Evolutionary conservation across 1,140 invertebrate species (phyloP), one percentile per base, ranked within the genome.

Genomic region (Sminthurides bifidus): DNA sequence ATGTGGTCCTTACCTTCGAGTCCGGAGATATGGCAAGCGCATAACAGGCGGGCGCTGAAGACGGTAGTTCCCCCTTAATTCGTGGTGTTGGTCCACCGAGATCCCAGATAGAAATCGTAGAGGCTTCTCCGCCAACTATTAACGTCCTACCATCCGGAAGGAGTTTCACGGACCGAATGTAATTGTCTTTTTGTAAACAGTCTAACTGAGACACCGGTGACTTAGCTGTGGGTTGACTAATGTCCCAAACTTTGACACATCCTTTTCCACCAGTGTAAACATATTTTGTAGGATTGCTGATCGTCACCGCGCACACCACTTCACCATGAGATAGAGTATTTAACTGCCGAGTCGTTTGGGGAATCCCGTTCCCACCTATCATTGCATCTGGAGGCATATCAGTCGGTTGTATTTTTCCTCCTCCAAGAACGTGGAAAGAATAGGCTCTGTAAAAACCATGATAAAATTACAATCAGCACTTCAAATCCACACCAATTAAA

Each of bases 201-300:
- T 96, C 91, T 43, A 96, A 72, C 70, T 93, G 91, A 56, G 87
- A 87, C 2, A 95, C 80, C 4, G 90, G 89, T 68, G 78, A 84
- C 61, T 87, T 85, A 38, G 72, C 76, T 14, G 79, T 81, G 2
- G 86, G 83, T 67, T 88, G 85, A 67, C 84, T 62, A 14, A 65
- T 86, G 67, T 87, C 84, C 85, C 84, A 87, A n/a, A 97, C 86
- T 75, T 97, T 98, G 43, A 98, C 93, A 74, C 92, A 96, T 43
- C 94, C 92, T 73, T 97, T 97, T 51, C 94, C 94, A n/a, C 94
- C 94, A 14, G 94, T 98, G 73, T 95, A 98, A 5, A 97, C 91
- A 71, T 92, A 89, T 70, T 91, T 83, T 54, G 87, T 90, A 35
- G 87, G 85, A 73, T 87, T 88, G 50, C 75, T 71, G 77, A 96